These are phyloP conservation scores for Morone chrysops DNA, from an alignment of 2,113 vertebrate species.

Conservation along the genomic window DNA sequence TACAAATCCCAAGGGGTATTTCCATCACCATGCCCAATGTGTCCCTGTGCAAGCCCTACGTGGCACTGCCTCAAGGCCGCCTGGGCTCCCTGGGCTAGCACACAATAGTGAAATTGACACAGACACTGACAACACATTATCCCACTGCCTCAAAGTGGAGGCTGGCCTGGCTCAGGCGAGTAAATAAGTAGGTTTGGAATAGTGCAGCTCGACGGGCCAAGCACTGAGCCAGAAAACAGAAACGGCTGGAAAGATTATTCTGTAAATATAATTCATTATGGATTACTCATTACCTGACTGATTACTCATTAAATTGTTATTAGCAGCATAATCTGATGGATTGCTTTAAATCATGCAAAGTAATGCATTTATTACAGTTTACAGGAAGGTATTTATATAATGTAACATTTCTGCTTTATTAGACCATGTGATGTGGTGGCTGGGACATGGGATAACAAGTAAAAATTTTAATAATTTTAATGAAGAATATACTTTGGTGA, in stretches of 20 bases:
- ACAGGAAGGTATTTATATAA: background rate
- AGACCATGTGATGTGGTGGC: background rate
- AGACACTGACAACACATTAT: constrained; percentile 62
- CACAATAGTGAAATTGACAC: constrained; percentile 63
- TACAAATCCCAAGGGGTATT: constrained; percentile 66
- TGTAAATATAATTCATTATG: constrained; percentile 50
- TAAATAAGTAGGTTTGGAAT: constrained; percentile 34
- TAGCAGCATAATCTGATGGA: constrained; percentile 26
- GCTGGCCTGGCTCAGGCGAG: constrained; percentile 30
- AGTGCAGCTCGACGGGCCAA: constrained; percentile 16
- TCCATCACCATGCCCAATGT: constrained; percentile 66
- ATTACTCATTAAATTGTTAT: constrained; percentile 35
- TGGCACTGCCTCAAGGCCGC: constrained; percentile 68
- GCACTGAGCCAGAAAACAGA: constrained; percentile 37
- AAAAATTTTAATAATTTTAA: background rate
- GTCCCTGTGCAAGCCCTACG: constrained; percentile 55
- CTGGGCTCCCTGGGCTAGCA: constrained; percentile 41
- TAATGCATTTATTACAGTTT: constrained; percentile 20
- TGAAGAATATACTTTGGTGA: background rate
- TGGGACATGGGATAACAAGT: background rate
- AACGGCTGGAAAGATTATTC: constrained; percentile 40
- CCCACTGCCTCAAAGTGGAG: constrained; percentile 50
- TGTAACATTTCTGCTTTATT: background rate
- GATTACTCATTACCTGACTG: constrained; percentile 50
- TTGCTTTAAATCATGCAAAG: constrained; percentile 23